phyloP scores from a whole-genome alignment of 2,888 invertebrate species.

The Drosophila anceps region DNA sequence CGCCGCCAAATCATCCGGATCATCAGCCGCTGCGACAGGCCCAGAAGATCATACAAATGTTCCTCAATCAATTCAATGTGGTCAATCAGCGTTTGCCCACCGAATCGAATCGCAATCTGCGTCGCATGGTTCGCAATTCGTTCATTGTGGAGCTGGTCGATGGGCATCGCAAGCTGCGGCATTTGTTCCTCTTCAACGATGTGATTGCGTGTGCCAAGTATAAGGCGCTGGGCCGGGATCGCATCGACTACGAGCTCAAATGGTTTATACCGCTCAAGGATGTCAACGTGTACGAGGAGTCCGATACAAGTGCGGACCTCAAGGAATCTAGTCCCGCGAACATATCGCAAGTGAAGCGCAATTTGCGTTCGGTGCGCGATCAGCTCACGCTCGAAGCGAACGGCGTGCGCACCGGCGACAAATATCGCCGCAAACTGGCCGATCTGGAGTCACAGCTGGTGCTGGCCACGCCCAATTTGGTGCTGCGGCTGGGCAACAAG shows the following conservation, averaged over 20 bases:
- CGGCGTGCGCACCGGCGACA: conserved; percentile 89
- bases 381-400: conserved; percentile 90
- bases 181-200: conserved; percentile 97
- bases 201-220: conserved; percentile 98
- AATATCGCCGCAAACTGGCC: conserved; percentile 94
- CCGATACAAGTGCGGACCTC: conserved; percentile 87
- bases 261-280: conserved; percentile 96
- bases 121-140: conserved; percentile 96
- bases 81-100: conserved; percentile 84
- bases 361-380: conserved; percentile 94
- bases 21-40: conserved; percentile 92
- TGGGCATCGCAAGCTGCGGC: conserved; percentile 94
- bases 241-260: conserved; percentile 95
- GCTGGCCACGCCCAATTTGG: conserved; percentile 94
- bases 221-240: conserved; percentile 94
- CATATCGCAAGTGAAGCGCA: conserved; percentile 93
- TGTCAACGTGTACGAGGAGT: conserved; percentile 90
- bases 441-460: conserved; percentile 96
- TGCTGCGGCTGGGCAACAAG: conserved; percentile 92
- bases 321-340: conserved; percentile 92
- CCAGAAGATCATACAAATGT: conserved; percentile 94
- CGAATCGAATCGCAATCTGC: conserved; percentile 87
- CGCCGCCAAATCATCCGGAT: conserved; percentile 92
- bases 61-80: conserved; percentile 96
- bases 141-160: conserved; percentile 97